A percentile compares a stretch with the other conserved stretches of the same genome.
phyloP scores from a whole-genome alignment of 2,113 vertebrate genomes.

The Scomber japonicus region DNA sequence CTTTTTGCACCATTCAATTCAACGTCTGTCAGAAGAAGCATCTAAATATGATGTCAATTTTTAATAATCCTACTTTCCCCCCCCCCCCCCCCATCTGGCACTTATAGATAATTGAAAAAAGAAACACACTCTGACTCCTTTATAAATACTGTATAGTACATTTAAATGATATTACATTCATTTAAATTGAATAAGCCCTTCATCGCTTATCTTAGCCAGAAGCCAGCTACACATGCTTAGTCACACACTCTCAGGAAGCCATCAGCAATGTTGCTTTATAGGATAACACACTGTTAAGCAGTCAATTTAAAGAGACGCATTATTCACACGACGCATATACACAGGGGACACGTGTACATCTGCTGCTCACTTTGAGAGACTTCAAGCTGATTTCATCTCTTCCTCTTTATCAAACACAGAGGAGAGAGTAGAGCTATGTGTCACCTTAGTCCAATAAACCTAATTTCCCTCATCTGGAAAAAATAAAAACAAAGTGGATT shows the following conservation, averaged over 20 bases:
- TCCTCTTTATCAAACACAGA: conserved; percentile 16
- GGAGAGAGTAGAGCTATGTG: neutral
- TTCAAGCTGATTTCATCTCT: conserved; percentile 31
- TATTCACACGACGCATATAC: conserved; percentile 29
- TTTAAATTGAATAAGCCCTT: neutral
- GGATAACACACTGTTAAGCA: conserved; percentile 53
- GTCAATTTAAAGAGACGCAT: conserved; percentile 34
- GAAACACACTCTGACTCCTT: neutral
- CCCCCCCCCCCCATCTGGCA: neutral
- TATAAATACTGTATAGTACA: neutral
- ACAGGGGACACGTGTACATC: conserved; percentile 58
- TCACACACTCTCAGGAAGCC: conserved; percentile 10
- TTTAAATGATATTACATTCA: neutral
- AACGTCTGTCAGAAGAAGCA: neutral
- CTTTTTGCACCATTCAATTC: neutral
- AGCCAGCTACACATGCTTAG: neutral
- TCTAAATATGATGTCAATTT: neutral
- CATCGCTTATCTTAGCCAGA: neutral
- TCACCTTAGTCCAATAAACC: conserved; percentile 23
- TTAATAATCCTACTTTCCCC: too few relatives aligned
- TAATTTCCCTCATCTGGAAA: conserved; percentile 1
- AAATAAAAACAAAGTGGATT: neutral
- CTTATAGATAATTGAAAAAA: neutral
- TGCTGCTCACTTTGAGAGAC: conserved; percentile 17
- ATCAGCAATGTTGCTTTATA: conserved; percentile 49